A percentile compares a stretch with the other conserved stretches of the same genome.
phyloP scores from a whole-genome alignment of 2,113 vertebrate species.

The Apistogramma diplotaenia region DNA sequence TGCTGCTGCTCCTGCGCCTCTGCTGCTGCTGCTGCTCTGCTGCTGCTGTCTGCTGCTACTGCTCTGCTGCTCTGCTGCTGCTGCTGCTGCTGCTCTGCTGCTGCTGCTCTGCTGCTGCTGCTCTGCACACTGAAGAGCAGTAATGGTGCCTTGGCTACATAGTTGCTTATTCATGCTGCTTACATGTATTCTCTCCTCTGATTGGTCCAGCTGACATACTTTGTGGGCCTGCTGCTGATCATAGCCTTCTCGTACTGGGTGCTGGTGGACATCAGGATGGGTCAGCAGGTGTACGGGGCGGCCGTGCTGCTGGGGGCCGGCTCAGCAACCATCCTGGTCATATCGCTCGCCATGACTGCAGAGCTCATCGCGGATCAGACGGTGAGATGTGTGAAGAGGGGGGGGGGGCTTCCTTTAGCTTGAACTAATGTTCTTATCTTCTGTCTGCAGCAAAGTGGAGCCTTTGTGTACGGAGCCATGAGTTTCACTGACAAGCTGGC shows the following conservation, averaged over 20 bases:
- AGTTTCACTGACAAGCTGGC: constrained; percentile 95
- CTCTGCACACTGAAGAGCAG: too few relatives aligned
- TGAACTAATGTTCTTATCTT: neutral
- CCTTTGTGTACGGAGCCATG: constrained; percentile 95
- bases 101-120: too few relatives aligned
- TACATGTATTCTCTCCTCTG: neutral
- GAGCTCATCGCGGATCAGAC: constrained; percentile 92
- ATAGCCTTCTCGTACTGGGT: constrained; percentile 90
- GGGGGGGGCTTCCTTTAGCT: neutral
- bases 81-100: too few relatives aligned
- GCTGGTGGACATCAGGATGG: constrained; percentile 74
- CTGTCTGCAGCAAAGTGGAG: constrained; percentile 84
- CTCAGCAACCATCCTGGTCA: constrained; percentile 90
- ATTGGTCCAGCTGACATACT: constrained; percentile 86
- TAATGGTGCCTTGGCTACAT: too few relatives aligned
- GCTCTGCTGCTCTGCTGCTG: too few relatives aligned
- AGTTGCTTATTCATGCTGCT: too few relatives aligned
- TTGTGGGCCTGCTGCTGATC: constrained; percentile 84
- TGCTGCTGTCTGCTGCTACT: too few relatives aligned
- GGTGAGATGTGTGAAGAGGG: constrained; percentile 63
- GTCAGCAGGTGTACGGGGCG: constrained; percentile 77
- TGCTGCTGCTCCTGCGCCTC: too few relatives aligned
- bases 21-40: too few relatives aligned
- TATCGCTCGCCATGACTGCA: constrained; percentile 91
- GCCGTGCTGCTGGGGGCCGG: constrained; percentile 84